Conservation (phyloP, 2,113 vertebrate genomes). For the Marmota monax region DNA sequence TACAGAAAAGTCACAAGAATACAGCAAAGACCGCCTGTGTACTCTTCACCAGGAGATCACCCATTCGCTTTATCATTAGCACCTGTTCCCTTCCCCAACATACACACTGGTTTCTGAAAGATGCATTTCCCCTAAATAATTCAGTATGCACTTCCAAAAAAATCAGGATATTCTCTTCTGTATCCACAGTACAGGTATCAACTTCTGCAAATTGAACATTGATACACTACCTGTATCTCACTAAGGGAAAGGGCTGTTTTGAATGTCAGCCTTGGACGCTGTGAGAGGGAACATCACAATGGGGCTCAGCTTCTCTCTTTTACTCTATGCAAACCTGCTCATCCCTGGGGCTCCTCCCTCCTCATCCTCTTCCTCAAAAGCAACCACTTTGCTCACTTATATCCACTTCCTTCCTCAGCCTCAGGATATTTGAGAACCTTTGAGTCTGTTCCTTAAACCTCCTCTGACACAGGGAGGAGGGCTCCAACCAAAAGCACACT, state of each 20-base stretch:
- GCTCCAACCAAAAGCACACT: neutral
- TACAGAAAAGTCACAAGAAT: neutral
- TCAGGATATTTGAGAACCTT: conserved; percentile 3
- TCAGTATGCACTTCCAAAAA: neutral
- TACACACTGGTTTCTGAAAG: neutral
- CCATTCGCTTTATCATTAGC: neutral
- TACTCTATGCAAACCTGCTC: neutral
- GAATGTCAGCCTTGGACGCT: neutral
- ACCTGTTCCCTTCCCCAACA: neutral
- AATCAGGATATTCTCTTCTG: neutral
- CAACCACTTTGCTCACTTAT: neutral
- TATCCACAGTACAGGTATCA: neutral
- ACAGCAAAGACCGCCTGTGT: neutral
- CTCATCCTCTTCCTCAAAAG: neutral
- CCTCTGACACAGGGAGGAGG: conserved; percentile 14
- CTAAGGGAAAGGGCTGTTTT: neutral
- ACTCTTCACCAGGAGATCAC: neutral
- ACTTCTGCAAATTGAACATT: neutral
- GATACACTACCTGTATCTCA: neutral
- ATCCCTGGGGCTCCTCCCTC: neutral
- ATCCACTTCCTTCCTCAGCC: neutral
- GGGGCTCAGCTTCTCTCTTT: neutral
- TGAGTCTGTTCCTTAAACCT: conserved; percentile 35
- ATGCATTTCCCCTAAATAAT: neutral
- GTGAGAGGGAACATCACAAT: neutral